Base-by-base conservation (phyloP, 2,797 vertebrate species). In the Apogon hyalosoma region DNA sequence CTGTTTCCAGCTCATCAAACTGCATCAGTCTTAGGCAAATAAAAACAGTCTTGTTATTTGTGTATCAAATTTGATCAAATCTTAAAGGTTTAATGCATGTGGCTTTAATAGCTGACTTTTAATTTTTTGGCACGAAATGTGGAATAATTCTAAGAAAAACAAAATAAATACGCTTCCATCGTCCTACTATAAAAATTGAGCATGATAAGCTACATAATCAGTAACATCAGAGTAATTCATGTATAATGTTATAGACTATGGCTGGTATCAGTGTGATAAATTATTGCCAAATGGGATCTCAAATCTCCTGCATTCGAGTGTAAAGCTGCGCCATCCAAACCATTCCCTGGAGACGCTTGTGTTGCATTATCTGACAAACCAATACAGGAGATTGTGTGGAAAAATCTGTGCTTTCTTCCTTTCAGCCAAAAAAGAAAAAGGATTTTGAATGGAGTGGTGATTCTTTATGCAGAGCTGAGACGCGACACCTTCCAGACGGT, bases 391-490 rank as follows among this genome's bases (percentile, higher is more conserved):
- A 90, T 91, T 91, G 75, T 85, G 87, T 82, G 82, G 77, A 90
- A 92, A 90, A 92, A 92, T 88, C 88, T 86, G 87, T 85, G 86
- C 87, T 84, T 87, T 87, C 80, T 88, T 88, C 77, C 82, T 90
- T 89, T 90, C 82, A 90, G 80, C 88, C 87, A 88, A 90, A 89
- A 83, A 74, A 91, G 77, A 92, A 87, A 90, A 82, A 87, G 83
- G 71, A 79, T 88, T 90, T 91, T 92, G 91, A 94, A 94, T 92
- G 88, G 90, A 88, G 80, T 77, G 82, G 86, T 78, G 82, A 87
- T 90, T 94, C 90, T 93, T 93, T 93, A 93, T 93, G 91, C 87
- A 87, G 88, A 92, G 89, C 88, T 66, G 87, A 92, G 90, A 92
- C 54, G 70, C 79, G 88, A 91, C 86, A 91, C 91, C 87, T 93